Evolutionary conservation across 2,888 invertebrate genomes (phyloP).

Genomic region (Drosophila pseudotalamancana): DNA sequence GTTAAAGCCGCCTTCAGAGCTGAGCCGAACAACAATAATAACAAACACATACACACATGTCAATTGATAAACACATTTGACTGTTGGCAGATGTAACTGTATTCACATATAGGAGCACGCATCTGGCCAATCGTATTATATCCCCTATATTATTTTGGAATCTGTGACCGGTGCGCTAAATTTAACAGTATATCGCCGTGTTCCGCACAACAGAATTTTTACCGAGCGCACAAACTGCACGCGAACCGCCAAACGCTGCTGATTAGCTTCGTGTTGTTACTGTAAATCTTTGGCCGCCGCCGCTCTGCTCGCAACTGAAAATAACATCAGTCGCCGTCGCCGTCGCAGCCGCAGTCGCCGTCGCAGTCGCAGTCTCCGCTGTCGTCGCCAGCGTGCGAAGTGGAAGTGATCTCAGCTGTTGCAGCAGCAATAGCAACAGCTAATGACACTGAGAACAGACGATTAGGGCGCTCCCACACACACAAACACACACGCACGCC

Average conservation of each 20-base stretch:
- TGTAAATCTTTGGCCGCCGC: conserved; percentile 65
- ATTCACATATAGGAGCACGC: conserved; percentile 18
- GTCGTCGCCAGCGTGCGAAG: conserved; percentile 32
- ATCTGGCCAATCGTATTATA: conserved; percentile 32
- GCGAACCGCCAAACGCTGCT: conserved; percentile 63
- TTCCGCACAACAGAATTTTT: conserved; percentile 29
- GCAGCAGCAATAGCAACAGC: conserved; percentile 42
- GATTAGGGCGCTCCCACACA: conserved; percentile 68
- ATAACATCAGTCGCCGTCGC: conserved; percentile 62
- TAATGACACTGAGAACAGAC: conserved; percentile 56
- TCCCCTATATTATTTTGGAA: conserved; percentile 21
- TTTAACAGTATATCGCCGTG: conserved; percentile 65
- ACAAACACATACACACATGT: conserved; percentile 1
- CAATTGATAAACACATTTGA: neutral
- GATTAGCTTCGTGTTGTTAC: conserved; percentile 76
- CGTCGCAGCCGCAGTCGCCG: conserved; percentile 20
- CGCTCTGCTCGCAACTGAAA: conserved; percentile 65
- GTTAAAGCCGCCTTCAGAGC: conserved; percentile 39
- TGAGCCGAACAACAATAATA: conserved; percentile 18
- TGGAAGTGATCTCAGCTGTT: conserved; percentile 69
- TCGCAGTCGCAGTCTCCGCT: conserved; percentile 14
- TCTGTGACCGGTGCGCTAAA: conserved; percentile 60
- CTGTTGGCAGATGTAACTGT: conserved; percentile 6
- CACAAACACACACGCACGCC: conserved; percentile 31
- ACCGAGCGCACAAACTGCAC: conserved; percentile 69